Conservation (phyloP, 2,113 vertebrate genomes). For the Probosciger aterrimus region DNA sequence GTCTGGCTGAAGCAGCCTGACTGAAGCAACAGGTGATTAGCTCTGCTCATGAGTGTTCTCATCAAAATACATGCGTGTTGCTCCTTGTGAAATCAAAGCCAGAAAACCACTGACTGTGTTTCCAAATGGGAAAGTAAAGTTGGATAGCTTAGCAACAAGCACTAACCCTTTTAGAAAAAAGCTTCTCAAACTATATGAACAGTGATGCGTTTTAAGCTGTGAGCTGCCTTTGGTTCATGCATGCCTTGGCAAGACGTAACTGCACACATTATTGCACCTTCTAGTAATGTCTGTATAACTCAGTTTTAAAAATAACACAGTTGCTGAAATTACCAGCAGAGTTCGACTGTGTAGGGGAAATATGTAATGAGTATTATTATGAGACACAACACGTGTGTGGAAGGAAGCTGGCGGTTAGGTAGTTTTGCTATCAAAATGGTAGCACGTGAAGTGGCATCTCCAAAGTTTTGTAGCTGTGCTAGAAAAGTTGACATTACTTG, state of each 20-base stretch:
- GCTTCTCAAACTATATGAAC: neutral
- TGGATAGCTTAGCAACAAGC: neutral
- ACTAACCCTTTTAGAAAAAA: neutral
- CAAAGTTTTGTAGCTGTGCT: neutral
- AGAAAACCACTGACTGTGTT: neutral
- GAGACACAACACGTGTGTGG: neutral
- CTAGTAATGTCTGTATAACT: neutral
- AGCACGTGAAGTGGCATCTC: neutral
- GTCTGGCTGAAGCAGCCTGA: accelerated
- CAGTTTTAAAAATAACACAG: neutral
- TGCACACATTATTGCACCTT: accelerated
- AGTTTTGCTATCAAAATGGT: neutral
- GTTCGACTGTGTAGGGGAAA: neutral
- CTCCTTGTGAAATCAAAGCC: neutral
- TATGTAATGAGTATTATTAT: neutral
- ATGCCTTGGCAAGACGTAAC: neutral
- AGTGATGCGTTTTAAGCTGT: neutral
- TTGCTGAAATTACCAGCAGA: neutral
- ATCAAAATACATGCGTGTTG: accelerated
- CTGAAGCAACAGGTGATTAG: neutral
- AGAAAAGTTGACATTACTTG: neutral
- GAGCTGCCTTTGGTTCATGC: neutral
- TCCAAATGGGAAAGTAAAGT: neutral
- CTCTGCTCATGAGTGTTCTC: neutral
- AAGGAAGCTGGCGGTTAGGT: neutral